Evolutionary conservation across 2,888 invertebrate species (phyloP), one percentile per base, ranked within the genome.

Genomic region (Drosophila ochracea): DNA sequence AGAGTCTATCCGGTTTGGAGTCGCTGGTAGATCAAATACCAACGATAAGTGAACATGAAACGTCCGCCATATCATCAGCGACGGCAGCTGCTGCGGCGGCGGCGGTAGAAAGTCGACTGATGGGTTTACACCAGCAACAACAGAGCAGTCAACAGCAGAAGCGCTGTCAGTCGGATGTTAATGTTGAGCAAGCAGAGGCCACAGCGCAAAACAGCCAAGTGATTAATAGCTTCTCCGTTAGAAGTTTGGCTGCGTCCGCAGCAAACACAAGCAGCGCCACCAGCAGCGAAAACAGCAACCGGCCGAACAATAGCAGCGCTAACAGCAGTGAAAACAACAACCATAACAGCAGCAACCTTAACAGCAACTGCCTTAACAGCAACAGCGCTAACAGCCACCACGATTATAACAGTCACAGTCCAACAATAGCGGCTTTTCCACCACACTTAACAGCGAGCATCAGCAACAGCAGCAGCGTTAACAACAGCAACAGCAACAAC

Each of bases 1-100:
- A 97, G 92, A 97, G 97, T 85, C 94, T 97, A 57, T 97, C 97
- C 25, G 98, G 97, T 28, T 94, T 98, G 55, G 97, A 98, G 93
- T 97, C 97, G 50, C 94, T 98, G 57, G 97, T 98, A 78, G 97
- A 98, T 94, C 98, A 98, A 94, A 98, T 98, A 93, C 98, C 97
- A 60, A 96, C 97, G 88, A 97, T 97, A 93, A 96, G 96, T 66
- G 97, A 97, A 87, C 96, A 96, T 9, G 95, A 95, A 87, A 84
- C 81, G 73, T 67, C 64, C 19, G 67, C 78, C n/a, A 73, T 82
- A 57, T 79, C 76, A 3, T 72, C 84, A 4, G 82, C 84, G 16
- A 76, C 86, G 16, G 77, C 79, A 11, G 83, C 83, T 5, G 89
- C 86, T 0, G 91, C 91, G 3, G 81, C 84, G 28, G 91, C 91